Evolutionary conservation across 2,888 invertebrate species (phyloP), one percentile per base, ranked within the genome.

Genomic region (Heliconius cydno): DNA sequence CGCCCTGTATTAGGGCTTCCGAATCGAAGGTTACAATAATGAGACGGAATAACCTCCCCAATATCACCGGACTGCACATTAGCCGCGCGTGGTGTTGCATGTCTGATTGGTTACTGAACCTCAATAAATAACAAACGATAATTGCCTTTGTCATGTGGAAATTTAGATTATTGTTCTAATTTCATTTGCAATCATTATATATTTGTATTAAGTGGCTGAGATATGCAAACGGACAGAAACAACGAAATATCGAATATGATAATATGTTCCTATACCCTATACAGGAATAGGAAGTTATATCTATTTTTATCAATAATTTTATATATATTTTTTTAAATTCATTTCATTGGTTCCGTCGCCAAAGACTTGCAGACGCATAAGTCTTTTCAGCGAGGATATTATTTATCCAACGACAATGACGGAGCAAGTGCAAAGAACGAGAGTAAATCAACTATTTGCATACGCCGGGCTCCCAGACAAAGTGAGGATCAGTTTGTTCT

Each of bases 361-460:
- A 84, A 80, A 83, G 85, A 85, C 57, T n/a, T 84, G 83, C 88
- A 90, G 90, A 89, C 91, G 82, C 88, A 90, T 92, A 87, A 85
- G 85, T 92, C 90, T 90, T 87, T 84, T 81, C 66, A 71, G 87
- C 87, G 93, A 92, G 92, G 86, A 85, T 90, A 89, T 91, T 91
- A 92, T 93, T 93, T 92, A 92, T 89, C 86, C 75, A 81, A 84
- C 85, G 87, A 87, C 88, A 88, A 85, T 87, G 90, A 89, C 88
- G 87, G 85, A 87, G 87, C 86, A 82, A 83, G 85, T 82, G 86
- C 87, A 80, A 79, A 70, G 78, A 82, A 89, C 88, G 88, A 85
- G 87, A 86, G 89, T 93, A 93, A 93, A 94, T 94, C 93, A 93
- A 93, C 93, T 93, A 92, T 93, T 94, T 94, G 93, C 90, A 88